Evolutionary conservation across 2,113 vertebrate genomes (phyloP), one percentile per base, ranked within the genome.

Genomic region (Recurvirostra avosetta): DNA sequence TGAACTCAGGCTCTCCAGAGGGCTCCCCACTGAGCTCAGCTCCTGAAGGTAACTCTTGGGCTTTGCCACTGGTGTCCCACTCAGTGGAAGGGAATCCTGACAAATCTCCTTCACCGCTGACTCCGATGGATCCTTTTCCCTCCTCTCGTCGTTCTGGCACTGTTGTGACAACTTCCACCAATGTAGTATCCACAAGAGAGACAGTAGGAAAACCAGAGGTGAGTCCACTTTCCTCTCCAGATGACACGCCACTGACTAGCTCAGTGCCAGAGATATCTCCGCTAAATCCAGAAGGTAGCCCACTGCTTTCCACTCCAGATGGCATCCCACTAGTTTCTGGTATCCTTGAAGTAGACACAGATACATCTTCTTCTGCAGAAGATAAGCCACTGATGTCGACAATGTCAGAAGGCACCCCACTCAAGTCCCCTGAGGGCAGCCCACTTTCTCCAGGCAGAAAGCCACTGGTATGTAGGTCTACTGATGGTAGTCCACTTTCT

Each of bases 111-210:
- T 97, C 95, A 11, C 98, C 97, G 2, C 98, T 98, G 70, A 98
- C 36, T 38, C 95, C 96, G 1, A 98, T 83, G 32, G 94, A 95
- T 30, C 98, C 98, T 79, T 97, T 98, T 30, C 98, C 98, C 95
- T 98, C 98, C 82, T 98, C 92, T 92, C 95, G 97, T 62, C 97
- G 92, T 77, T 94, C 97, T 30, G 94, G 96, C 5, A 83, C 87
- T 83, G 98, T 72, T 62, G 96, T 98, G 43, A 97, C 96, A 27
- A 98, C 97, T 90, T 99, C 98, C 70, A 98, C 98, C 73, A 98
- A 93, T 0, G 97, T 98, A 41, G 98, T 98, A 23, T 98, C 98
- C 80, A 99, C 97, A 72, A 99, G 98, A 77, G 98, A 97, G 71
- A 99, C 58, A 0, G 97, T 98, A 72, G 98, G 98, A 83, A 98